These are phyloP conservation scores for Macquaria australasica DNA, from an alignment of 2,113 vertebrate species.

Conservation along the genomic window DNA sequence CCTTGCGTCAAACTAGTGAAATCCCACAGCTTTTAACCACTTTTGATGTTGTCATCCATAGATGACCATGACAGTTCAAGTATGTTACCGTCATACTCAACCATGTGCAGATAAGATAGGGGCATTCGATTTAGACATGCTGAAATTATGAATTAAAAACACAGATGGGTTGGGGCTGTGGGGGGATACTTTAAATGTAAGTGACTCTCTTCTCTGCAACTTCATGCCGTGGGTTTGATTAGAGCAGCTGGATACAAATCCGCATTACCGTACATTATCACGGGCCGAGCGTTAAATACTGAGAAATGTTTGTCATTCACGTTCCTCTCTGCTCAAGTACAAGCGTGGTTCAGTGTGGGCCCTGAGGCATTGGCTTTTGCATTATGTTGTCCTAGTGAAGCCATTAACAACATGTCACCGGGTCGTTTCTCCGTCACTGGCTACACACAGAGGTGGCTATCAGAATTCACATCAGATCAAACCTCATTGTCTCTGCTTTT, in stretches of 20 bases:
- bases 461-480: conserved; percentile 49
- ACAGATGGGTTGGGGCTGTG: background rate
- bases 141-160: conserved; percentile 32
- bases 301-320: conserved; percentile 40
- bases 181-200: background rate
- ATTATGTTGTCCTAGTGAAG: conserved; percentile 58
- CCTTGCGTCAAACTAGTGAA: conserved; percentile 14
- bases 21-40: conserved; percentile 23
- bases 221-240: conserved; percentile 12
- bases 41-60: background rate
- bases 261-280: background rate
- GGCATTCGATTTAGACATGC: conserved; percentile 19
- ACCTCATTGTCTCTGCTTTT: conserved; percentile 55
- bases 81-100: background rate
- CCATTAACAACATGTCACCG: conserved; percentile 60
- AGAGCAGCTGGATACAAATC: conserved; percentile 25
- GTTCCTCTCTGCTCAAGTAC: background rate
- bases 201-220: conserved; percentile 5
- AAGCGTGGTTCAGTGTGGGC: background rate
- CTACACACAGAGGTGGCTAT: conserved; percentile 33
- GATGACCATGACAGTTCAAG: background rate
- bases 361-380: conserved; percentile 40
- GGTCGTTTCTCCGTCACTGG: conserved; percentile 32
- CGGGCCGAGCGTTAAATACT: conserved; percentile 13
- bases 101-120: background rate